phyloP scores from a whole-genome alignment of 2,797 vertebrate genomes.

The Anguilla marmorata region DNA sequence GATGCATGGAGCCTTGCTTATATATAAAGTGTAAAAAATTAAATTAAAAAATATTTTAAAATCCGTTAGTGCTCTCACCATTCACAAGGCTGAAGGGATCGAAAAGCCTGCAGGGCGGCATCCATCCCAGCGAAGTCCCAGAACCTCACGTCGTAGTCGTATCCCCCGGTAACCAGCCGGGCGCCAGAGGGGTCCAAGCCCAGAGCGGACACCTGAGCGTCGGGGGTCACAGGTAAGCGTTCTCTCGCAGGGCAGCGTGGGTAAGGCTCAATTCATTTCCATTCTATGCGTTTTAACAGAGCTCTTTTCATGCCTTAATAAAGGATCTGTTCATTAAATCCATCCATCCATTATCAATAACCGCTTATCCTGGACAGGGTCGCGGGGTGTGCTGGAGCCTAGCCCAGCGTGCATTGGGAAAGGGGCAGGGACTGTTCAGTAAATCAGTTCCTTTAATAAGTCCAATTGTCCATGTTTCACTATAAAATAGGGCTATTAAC shows the following conservation, averaged over 20 bases:
- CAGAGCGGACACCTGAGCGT: conserved; percentile 78
- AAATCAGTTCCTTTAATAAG: too few species aligned
- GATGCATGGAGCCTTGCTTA: neutral
- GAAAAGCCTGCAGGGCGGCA: conserved; percentile 87
- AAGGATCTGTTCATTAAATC: neutral
- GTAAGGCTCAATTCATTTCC: neutral
- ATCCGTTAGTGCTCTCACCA: conserved; percentile 73
- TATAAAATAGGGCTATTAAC: neutral
- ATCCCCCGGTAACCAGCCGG: conserved; percentile 92
- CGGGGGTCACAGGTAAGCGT: neutral
- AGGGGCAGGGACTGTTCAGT: too few species aligned
- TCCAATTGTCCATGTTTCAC: too few species aligned
- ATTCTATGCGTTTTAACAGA: neutral
- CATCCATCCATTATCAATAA: too few species aligned
- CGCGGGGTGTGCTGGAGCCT: too few species aligned
- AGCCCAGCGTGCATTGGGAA: too few species aligned
- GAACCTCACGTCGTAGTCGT: conserved; percentile 90
- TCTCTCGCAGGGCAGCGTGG: neutral
- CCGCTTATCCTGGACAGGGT: too few species aligned
- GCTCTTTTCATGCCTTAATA: conserved; percentile 1
- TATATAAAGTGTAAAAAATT: neutral
- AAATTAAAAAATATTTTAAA: too few species aligned
- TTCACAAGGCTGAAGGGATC: conserved; percentile 92
- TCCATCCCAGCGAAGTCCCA: conserved; percentile 99
- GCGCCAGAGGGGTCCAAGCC: conserved; percentile 93